phyloP scores from a whole-genome alignment of 1,140 invertebrate species.

The Oryzaephilus surinamensis region DNA sequence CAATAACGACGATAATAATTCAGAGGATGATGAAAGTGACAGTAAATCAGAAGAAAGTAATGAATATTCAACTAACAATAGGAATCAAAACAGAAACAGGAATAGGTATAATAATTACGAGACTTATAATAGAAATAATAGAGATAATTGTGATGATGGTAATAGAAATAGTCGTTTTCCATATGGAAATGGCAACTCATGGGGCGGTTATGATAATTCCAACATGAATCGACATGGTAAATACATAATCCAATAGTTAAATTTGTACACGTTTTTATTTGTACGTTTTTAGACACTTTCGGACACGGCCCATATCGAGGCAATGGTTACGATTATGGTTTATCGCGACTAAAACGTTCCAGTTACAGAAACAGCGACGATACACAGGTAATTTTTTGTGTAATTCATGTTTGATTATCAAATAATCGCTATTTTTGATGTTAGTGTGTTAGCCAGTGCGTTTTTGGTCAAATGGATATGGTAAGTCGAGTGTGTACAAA shows the following conservation, averaged over 20 bases:
- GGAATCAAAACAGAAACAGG: neutral
- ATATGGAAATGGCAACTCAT: neutral
- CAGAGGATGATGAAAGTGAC: constrained; percentile 7
- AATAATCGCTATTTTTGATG: constrained; percentile 11
- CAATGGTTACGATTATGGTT: neutral
- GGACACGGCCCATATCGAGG: constrained; percentile 6
- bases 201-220: neutral
- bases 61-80: constrained; percentile 4
- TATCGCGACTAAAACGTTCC: constrained; percentile 1
- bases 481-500: constrained; percentile 16
- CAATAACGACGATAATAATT: constrained; percentile 6
- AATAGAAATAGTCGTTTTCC: neutral
- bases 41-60: constrained; percentile 2
- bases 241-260: neutral
- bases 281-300: constrained; percentile 3
- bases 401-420: neutral
- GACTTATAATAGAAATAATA: neutral
- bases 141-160: neutral
- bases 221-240: neutral
- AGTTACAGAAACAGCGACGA: constrained; percentile 8
- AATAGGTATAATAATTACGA: constrained; percentile 4
- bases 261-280: neutral
- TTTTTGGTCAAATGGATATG: constrained; percentile 26
- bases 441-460: constrained; percentile 26
- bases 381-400: constrained; percentile 10